Evolutionary conservation across 2,113 vertebrate species (phyloP).

Genomic region (Leiothrix lutea): DNA sequence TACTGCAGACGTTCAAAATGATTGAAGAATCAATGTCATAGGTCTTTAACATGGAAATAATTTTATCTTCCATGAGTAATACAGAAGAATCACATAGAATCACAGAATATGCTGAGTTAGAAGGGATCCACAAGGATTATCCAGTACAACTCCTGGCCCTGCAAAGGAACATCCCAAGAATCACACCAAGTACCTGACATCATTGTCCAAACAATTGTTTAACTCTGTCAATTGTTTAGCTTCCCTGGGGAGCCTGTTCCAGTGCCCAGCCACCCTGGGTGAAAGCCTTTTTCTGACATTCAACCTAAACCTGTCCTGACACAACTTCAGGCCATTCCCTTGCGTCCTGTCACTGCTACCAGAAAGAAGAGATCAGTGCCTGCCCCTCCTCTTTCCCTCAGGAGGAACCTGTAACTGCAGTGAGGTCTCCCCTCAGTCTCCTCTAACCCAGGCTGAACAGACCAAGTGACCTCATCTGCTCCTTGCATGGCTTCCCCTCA

Average conservation of each 20-base stretch:
- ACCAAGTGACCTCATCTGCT: neutral
- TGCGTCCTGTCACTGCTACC: accelerated
- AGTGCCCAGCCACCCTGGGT: accelerated
- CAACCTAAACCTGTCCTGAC: neutral
- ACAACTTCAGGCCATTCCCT: neutral
- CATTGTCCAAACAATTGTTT: neutral
- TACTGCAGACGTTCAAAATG: neutral
- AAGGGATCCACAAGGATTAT: neutral
- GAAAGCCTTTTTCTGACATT: accelerated
- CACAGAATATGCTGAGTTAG: neutral
- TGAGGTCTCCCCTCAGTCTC: neutral
- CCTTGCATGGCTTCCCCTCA: neutral
- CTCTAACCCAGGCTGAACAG: neutral
- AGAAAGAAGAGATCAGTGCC: neutral
- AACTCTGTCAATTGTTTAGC: neutral
- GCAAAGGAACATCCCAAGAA: accelerated
- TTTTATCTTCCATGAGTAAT: neutral
- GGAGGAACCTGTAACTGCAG: accelerated
- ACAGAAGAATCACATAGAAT: neutral
- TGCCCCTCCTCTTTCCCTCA: neutral
- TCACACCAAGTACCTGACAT: accelerated
- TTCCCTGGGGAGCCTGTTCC: neutral
- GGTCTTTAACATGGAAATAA: neutral
- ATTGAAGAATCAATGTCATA: neutral
- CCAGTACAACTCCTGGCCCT: neutral